Conservation (phyloP, 1,140 invertebrate genomes). For the Plodia interpunctella region DNA sequence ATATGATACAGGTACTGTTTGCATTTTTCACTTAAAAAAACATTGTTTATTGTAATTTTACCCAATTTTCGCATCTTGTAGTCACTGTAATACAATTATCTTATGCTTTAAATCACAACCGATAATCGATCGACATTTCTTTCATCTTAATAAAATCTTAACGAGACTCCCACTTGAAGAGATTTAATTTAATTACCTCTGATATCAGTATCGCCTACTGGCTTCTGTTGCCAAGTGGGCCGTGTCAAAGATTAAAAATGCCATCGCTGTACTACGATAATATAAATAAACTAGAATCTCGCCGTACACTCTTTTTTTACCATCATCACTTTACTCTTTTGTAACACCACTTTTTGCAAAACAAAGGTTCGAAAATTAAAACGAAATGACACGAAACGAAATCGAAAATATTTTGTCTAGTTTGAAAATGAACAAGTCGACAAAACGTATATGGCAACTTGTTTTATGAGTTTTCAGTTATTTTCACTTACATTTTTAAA, state of each 20-base stretch:
- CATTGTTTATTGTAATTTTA: no score
- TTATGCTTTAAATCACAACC: background rate
- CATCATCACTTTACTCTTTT: background rate
- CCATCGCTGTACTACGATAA: background rate
- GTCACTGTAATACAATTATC: background rate
- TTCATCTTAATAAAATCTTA: background rate
- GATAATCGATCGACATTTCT: background rate
- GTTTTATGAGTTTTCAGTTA: no score
- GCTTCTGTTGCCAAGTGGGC: conserved; percentile 2
- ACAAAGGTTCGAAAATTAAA: no score
- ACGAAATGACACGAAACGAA: no score
- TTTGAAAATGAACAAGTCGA: no score
- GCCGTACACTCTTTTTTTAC: background rate
- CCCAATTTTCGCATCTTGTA: no score
- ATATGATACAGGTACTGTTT: no score
- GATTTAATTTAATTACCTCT: background rate
- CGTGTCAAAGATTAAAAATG: conserved; percentile 7
- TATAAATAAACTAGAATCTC: background rate
- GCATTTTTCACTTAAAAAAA: no score
- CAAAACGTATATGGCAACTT: no score
- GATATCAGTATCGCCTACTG: background rate
- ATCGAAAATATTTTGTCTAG: no score
- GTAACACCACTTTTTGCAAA: no score
- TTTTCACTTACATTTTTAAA: no score
- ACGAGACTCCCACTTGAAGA: background rate